Evolutionary conservation across 2,888 invertebrate species (phyloP), one percentile per base, ranked within the genome.

Genomic region (Ochropleura plecta): DNA sequence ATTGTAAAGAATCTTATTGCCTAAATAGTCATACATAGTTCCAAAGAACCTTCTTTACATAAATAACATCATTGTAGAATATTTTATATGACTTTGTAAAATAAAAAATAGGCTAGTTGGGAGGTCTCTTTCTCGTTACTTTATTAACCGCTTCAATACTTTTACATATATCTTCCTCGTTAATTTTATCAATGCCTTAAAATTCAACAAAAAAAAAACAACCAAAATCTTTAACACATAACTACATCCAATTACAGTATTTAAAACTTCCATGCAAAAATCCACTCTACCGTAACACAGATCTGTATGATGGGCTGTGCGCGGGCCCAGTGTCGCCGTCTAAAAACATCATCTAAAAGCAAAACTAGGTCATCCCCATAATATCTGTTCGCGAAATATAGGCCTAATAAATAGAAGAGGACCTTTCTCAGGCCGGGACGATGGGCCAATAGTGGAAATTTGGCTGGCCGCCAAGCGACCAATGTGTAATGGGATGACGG

Each of bases 401-500:
- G 42, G 69, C 55, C 63, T 81, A 75, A 84, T 86, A 88, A 76
- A 76, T 68, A 79, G 73, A 67, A 49, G 46, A 68, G 73, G 55
- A 77, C 64, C 86, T 78, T 78, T 64, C 75, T 70, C 81, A 53
- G 70, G 57, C 46, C 64, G 55, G 69, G 18, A 74, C 71, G 70
- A 67, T 76, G 73, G 71, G 55, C 77, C 66, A 83, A 73, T 81
- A 42, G 77, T 70, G 77, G 65, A 40, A 53, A 80, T 73, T 87
- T 86, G 86, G 85, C 82, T n/a, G 59, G 53, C 10, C 0, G 79
- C 86, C 86, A 87, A 73, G 70, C 30, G 59, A 60, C 82, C 87
- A 84, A 78, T 83, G 79, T 88, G 77, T 82, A 78, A 86, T 84
- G 69, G 78, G 60, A 62, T 76, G 80, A 75, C 68, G 63, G 71